Conservation (phyloP, 1,140 invertebrate species). For the Homarus americanus region DNA sequence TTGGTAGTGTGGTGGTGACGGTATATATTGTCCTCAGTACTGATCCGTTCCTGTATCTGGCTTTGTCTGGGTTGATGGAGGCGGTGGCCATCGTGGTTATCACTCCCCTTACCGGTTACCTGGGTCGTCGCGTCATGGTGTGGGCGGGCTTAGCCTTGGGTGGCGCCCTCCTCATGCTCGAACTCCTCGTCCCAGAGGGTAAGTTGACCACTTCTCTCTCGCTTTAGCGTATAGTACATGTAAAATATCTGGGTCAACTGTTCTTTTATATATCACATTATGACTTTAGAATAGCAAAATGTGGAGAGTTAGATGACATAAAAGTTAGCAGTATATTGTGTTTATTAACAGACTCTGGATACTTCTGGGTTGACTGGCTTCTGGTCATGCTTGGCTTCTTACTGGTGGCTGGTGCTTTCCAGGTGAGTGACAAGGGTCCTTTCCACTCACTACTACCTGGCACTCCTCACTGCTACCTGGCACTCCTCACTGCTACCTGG, state of each 20-base stretch:
- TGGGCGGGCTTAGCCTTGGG: background rate
- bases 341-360: background rate
- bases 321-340: no score
- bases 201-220: background rate
- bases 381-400: constrained; percentile 62
- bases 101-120: background rate
- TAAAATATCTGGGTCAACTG: no score
- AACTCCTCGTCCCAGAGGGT: background rate
- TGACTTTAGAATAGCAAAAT: no score
- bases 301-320: no score
- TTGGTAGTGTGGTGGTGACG: no score
- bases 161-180: background rate
- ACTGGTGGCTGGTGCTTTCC: constrained; percentile 50
- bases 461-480: background rate
- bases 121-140: background rate
- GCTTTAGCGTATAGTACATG: no score
- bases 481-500: background rate
- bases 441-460: no score
- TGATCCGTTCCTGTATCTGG: background rate
- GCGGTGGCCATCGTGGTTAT: background rate
- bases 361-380: constrained; percentile 51
- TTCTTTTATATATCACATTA: no score
- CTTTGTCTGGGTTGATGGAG: background rate
- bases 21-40: no score
- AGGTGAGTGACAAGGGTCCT: constrained; percentile 7